These are phyloP conservation scores for Papilio elwesi DNA, from an alignment of 2,888 invertebrate genomes.

Conservation along the genomic window DNA sequence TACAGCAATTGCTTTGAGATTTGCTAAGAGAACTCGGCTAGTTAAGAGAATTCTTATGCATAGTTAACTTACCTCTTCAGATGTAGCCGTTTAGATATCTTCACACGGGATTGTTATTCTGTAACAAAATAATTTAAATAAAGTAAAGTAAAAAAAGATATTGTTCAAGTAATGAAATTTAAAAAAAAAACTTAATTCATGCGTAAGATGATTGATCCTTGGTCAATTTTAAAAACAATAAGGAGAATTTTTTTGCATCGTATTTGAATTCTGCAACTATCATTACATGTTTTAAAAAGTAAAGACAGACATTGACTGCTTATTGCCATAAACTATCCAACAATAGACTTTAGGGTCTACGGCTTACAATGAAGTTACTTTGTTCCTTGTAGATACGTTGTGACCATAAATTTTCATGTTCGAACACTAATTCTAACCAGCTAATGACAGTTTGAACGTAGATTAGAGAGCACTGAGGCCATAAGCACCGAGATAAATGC, in stretches of 20 bases:
- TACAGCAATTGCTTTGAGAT: too few relatives aligned
- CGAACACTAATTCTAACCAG: conserved; percentile 49
- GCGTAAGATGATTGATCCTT: too few relatives aligned
- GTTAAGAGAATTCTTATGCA: too few relatives aligned
- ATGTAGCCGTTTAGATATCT: conserved; percentile 5
- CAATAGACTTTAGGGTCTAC: conserved; percentile 1
- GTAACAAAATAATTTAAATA: conserved; percentile 22
- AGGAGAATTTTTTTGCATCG: neutral
- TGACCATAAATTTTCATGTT: conserved; percentile 42
- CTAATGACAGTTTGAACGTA: conserved; percentile 48
- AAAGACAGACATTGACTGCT: neutral
- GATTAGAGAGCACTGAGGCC: conserved; percentile 49
- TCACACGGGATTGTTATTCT: conserved; percentile 16
- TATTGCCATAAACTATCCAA: conserved; percentile 25
- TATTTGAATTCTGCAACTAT: neutral
- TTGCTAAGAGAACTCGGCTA: too few relatives aligned
- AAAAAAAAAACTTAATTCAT: too few relatives aligned
- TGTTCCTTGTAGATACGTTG: conserved; percentile 27
- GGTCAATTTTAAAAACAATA: neutral
- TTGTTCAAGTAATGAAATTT: neutral
- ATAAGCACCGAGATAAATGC: conserved; percentile 63
- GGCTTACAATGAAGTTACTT: conserved; percentile 33
- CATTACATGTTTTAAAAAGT: conserved; percentile 19
- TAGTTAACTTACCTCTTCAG: conserved; percentile 12
- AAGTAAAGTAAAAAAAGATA: neutral